Base-by-base conservation (phyloP, 2,888 invertebrate genomes). In the Pristionchus exspectatus region DNA sequence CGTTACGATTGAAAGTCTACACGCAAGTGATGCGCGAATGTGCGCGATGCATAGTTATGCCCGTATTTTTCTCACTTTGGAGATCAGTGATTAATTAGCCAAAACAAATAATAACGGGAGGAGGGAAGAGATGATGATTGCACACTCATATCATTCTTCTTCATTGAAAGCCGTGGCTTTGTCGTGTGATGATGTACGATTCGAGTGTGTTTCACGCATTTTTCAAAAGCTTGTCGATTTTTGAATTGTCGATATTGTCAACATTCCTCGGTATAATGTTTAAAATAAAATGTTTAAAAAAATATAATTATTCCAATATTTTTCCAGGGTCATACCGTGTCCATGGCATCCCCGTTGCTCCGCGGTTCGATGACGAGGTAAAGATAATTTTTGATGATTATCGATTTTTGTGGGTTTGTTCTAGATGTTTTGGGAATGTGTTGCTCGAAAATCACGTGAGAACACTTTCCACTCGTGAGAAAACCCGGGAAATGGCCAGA, bases 291-390 rank as follows among this genome's bases (percentile, higher is more conserved):
- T 24, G 2, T 69, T 66, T 69, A 16, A 69, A 69, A 12, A 69
- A 30, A 30, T 66, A n/a, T n/a, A 69, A 14, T 30, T 18, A 59
- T 66, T 10, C 12, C 10, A 33, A 21, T 24, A 18, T 69, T 66
- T 69, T n/a, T 54, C 0, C 27, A 81, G 81, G 87, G 87, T 16
- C 87, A 87, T 27, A 87, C 87, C 38, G 87, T 87, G 10, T 87
- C 87, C 14, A 69, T 69, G 63, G 87, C 69, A 0, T 87, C 87
- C 9, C 87, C 87, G n/a, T 14, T 66, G 50, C 59, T 85, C 59
- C 84, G 84, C 33, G 84, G 84, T 21, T 85, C 84, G 33, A 59
- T 59, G 59, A 33, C 33, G 59, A 59, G 84, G 84, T 85, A 38
- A 9, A 44, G 4, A 38, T 33, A 54, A n/a, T n/a, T 38, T 33